Evolutionary conservation across 2,797 vertebrate genomes (phyloP), one percentile per base, ranked within the genome.

Genomic region (Coilia nasus): DNA sequence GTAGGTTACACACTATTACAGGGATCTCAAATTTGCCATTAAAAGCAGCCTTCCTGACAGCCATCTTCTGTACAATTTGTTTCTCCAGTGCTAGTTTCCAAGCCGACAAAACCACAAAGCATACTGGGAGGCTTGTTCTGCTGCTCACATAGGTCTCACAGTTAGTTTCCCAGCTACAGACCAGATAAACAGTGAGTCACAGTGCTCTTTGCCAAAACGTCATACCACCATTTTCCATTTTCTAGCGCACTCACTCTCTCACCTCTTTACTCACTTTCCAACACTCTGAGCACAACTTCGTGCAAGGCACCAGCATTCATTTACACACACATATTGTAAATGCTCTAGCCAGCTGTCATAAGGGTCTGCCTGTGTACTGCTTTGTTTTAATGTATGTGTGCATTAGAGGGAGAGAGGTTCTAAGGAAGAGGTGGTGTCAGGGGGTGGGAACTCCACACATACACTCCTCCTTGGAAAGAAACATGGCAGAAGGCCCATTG

Each of bases 101-200:
- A 56, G 59, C 46, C 23, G 71, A 67, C 50, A 50, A 47, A 83
- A 57, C 67, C 81, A 87, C 47, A 81, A 56, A 71, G 75, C 2
- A 6, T 84, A 82, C 85, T 6, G 59, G 25, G 83, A 83, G 83
- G 75, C 31, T 46, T 71, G 83, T 67, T 59, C 62, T 87, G 86
- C 84, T 83, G 15, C 89, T 86, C 81, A 85, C 85, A 88, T 82
- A 87, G 82, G 83, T 80, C 82, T 86, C 88, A 90, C 88, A 81
- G 87, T 93, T 88, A 90, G 93, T 95, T 88, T 91, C 93, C 88
- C 87, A 11, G 93, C 92, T 90, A 95, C 94, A 87, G 89, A 86
- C 88, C 91, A 88, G 87, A 94, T 93, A 94, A 95, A 95, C 94
- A 95, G 86, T 96, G 95, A 96, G 90, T 96, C 95, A 96, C 91